A percentile compares a stretch with the other conserved stretches of the same genome.
phyloP scores from a whole-genome alignment of 2,113 vertebrate genomes.

The Fulmarus glacialis region DNA sequence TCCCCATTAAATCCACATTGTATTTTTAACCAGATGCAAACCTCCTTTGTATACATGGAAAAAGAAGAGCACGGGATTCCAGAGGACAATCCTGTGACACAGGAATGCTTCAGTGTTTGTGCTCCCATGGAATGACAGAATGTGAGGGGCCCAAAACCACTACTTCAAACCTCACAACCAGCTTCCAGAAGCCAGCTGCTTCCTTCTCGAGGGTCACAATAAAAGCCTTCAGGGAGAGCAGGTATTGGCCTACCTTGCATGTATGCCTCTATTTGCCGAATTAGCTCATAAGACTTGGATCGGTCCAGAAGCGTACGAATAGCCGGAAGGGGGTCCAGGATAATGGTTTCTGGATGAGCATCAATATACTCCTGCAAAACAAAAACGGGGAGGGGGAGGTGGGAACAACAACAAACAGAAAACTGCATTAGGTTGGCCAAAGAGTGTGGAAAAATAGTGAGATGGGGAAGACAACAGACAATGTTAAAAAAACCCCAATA shows the following conservation, averaged over 20 bases:
- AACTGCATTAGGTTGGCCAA: background rate
- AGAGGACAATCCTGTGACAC: background rate
- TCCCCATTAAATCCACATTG: background rate
- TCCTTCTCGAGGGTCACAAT: background rate
- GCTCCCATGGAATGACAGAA: background rate
- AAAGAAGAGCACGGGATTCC: background rate
- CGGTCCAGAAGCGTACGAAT: constrained; percentile 95
- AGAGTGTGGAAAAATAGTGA: background rate
- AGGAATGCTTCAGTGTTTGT: background rate
- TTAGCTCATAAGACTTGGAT: constrained; percentile 97
- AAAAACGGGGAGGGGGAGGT: background rate
- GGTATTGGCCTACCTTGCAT: constrained; percentile 87
- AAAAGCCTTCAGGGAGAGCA: background rate
- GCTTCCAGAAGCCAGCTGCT: background rate
- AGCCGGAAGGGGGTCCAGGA: constrained; percentile 95
- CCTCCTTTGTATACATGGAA: background rate
- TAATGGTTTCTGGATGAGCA: constrained; percentile 95
- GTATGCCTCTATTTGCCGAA: constrained; percentile 92
- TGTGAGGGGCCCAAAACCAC: background rate
- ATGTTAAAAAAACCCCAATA: background rate
- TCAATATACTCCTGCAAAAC: constrained; percentile 93
- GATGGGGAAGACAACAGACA: background rate
- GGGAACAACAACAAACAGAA: background rate
- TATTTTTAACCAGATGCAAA: background rate
- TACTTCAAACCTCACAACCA: background rate